These are phyloP conservation scores for Mallotus villosus DNA, from an alignment of 2,797 vertebrate species.

Conservation along the genomic window DNA sequence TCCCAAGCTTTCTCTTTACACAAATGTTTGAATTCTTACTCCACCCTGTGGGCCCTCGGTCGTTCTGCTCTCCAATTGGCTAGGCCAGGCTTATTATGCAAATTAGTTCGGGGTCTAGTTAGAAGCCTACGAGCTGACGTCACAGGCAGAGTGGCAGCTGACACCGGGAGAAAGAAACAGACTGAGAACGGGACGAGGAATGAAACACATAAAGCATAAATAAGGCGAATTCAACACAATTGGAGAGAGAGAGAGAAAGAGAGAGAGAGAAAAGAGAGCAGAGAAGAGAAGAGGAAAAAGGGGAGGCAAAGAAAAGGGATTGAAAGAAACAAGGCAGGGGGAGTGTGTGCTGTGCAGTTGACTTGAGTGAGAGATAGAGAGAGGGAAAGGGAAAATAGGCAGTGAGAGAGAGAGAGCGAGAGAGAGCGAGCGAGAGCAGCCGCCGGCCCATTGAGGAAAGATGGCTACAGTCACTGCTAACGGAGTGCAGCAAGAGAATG, in stretches of 20 bases:
- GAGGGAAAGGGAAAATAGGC: slow-evolving; percentile 24
- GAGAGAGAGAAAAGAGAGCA: slow-evolving; percentile 38
- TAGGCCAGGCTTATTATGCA: slow-evolving; percentile 73
- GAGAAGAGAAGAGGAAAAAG: slow-evolving; percentile 24
- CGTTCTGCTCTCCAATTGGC: slow-evolving; percentile 70
- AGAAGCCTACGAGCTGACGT: slow-evolving; percentile 77
- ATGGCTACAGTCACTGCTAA: slow-evolving; percentile 92
- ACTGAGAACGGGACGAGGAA: slow-evolving; percentile 45
- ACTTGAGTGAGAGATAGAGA: slow-evolving; percentile 39
- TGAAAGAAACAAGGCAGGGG: slow-evolving; percentile 53
- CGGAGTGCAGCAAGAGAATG: slow-evolving; percentile 87
- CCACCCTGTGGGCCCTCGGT: slow-evolving; percentile 62
- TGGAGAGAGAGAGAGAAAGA: slow-evolving; percentile 22
- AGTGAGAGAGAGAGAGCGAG: slow-evolving; percentile 52
- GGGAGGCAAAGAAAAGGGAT: slow-evolving; percentile 38
- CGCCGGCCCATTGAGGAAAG: slow-evolving; percentile 81
- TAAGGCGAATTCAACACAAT: slow-evolving; percentile 52
- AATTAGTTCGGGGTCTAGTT: slow-evolving; percentile 69
- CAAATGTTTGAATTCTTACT: slow-evolving; percentile 72
- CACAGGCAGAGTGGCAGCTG: slow-evolving; percentile 72
- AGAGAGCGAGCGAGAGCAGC: slow-evolving; percentile 66
- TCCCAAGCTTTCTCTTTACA: slow-evolving; percentile 56
- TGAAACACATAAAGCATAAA: slow-evolving; percentile 54
- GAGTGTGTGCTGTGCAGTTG: slow-evolving; percentile 57
- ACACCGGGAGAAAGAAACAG: slow-evolving; percentile 55